Evolutionary conservation across 2,888 invertebrate genomes (phyloP).

Genomic region (Poecilobothrus nobilitatus): DNA sequence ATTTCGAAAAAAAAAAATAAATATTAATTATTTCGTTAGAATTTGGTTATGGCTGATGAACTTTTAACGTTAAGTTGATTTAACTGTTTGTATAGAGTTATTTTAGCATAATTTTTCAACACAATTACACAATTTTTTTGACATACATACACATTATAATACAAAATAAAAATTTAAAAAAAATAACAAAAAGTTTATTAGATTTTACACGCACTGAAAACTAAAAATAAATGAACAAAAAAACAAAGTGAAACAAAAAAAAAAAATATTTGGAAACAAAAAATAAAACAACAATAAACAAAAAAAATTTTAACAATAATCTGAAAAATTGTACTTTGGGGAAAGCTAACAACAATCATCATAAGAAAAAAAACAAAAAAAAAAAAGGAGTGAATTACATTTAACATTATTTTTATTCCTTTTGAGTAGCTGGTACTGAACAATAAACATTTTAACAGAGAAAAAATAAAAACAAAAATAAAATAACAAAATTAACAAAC

Average conservation of each 20-base stretch:
- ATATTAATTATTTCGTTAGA: no score
- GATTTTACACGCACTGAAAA: neutral
- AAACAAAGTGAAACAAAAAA: neutral
- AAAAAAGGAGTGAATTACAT: neutral
- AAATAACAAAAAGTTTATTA: no score
- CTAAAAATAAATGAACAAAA: neutral
- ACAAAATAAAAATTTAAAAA: no score
- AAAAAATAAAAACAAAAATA: neutral
- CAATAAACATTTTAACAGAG: constrained; percentile 1
- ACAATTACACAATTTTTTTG: no score
- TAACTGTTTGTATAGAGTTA: no score
- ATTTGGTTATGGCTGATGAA: no score
- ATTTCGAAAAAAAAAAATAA: no score
- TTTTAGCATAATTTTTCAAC: no score
- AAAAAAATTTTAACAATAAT: neutral
- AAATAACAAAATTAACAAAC: neutral
- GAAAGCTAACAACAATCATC: neutral
- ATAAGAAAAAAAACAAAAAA: neutral
- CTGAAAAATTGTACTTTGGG: neutral
- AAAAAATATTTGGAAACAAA: neutral
- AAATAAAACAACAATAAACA: no score
- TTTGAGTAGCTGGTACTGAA: neutral
- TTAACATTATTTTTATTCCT: constrained; percentile 4
- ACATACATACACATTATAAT: no score
- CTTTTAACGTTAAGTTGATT: no score